These are phyloP conservation scores for Lasaia peninsularis DNA, from an alignment of 1,140 invertebrate genomes.

Conservation along the genomic window DNA sequence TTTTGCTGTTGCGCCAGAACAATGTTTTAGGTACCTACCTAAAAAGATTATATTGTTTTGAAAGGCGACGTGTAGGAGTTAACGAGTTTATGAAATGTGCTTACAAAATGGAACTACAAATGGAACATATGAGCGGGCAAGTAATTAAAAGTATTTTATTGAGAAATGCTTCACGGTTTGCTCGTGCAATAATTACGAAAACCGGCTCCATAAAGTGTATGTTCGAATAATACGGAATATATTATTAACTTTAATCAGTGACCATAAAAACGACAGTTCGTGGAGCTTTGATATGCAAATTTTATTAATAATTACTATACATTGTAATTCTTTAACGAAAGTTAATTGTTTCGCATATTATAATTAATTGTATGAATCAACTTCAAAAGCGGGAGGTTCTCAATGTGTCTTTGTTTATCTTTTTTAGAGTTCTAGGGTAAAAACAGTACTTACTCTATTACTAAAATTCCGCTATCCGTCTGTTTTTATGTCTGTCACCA, in stretches of 20 bases:
- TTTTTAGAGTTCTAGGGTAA: no score
- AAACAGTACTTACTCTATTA: no score
- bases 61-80: neutral
- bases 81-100: conserved; percentile 20
- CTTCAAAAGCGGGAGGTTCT: no score
- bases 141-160: conserved; percentile 37
- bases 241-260: neutral
- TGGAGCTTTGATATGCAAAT: neutral
- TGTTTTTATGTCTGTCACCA: no score
- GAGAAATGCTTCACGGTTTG: conserved; percentile 41
- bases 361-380: no score
- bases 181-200: conserved; percentile 24
- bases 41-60: neutral
- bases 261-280: neutral
- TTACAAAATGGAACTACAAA: conserved; percentile 22
- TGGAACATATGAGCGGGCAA: conserved; percentile 20
- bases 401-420: no score
- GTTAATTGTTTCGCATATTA: no score
- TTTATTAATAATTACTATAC: neutral
- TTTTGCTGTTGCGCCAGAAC: neutral
- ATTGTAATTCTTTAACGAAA: no score
- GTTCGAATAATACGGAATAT: neutral
- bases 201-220: conserved; percentile 18
- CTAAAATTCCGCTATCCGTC: no score
- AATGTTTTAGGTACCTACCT: neutral